A percentile compares a stretch with the other conserved stretches of the same genome.
Evolutionary conservation across 2,888 invertebrate species (phyloP).

Genomic region (Hermodice carunculata): DNA sequence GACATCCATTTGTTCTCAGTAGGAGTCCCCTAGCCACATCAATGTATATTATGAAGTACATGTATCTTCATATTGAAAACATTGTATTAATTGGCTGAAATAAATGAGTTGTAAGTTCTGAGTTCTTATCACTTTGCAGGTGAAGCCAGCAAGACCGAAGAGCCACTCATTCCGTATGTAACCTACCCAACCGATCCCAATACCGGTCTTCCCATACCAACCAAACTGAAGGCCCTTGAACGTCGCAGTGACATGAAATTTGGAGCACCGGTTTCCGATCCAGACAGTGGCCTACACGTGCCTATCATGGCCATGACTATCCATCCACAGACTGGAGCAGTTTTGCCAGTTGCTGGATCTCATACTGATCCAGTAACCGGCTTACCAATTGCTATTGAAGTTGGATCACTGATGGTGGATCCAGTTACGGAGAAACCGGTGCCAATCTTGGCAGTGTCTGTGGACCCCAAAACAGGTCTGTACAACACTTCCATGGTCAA

Average conservation of each 20-base stretch:
- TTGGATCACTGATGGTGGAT: conserved; percentile 65
- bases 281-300: conserved; percentile 60
- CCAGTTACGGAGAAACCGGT: conserved; percentile 58
- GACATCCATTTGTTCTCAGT: too few relatives aligned
- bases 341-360: conserved; percentile 63
- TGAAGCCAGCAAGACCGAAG: conserved; percentile 54
- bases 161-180: conserved; percentile 61
- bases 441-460: conserved; percentile 60
- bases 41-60: too few relatives aligned
- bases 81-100: too few relatives aligned
- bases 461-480: conserved; percentile 59
- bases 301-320: conserved; percentile 65
- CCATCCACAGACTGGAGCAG: conserved; percentile 54
- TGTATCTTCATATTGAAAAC: too few relatives aligned
- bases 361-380: conserved; percentile 65
- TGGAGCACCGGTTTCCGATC: conserved; percentile 59
- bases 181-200: conserved; percentile 55
- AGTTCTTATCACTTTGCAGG: too few relatives aligned
- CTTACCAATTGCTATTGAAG: conserved; percentile 63
- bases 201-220: conserved; percentile 50
- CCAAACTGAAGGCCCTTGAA: conserved; percentile 54
- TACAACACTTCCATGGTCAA: not conserved
- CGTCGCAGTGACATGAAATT: conserved; percentile 55
- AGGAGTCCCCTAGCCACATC: too few relatives aligned
- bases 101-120: too few relatives aligned